Percentiles rank a stretch among this genome's conserved stretches.
These are phyloP conservation scores for Geopemphigus sp. DNA, from an alignment of 1,140 invertebrate species.

Conservation along the genomic window DNA sequence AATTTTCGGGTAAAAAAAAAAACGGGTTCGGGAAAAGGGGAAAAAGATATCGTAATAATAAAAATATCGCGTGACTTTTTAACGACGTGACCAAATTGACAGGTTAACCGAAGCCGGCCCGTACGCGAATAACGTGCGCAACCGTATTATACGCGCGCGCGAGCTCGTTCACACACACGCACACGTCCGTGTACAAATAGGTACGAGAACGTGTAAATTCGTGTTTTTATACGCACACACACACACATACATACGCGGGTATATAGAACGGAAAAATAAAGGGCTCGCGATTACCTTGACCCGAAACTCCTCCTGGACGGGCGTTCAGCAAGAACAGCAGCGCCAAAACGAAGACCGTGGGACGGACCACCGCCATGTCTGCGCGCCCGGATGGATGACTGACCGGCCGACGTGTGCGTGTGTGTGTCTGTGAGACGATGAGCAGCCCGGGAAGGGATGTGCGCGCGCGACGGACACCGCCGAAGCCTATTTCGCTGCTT, in stretches of 20 bases:
- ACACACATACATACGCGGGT: background rate
- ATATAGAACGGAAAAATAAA: background rate
- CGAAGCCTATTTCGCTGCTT: too few species aligned
- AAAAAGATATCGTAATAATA: background rate
- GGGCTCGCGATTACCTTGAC: conserved; percentile 37
- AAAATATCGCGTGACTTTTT: conserved; percentile 49
- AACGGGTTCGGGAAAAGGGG: too few species aligned
- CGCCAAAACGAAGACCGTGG: conserved; percentile 4
- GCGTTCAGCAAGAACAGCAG: conserved; percentile 27
- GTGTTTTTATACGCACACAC: too few species aligned
- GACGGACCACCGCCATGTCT: background rate
- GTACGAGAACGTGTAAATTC: too few species aligned
- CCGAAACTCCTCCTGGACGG: conserved; percentile 41
- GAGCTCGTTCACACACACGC: too few species aligned
- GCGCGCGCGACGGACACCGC: background rate
- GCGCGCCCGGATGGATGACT: too few species aligned
- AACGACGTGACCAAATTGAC: conserved; percentile 45
- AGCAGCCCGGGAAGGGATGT: background rate
- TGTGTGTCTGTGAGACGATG: too few species aligned
- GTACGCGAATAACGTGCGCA: background rate
- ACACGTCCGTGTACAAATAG: too few species aligned
- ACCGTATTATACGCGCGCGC: too few species aligned
- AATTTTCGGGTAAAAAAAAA: background rate
- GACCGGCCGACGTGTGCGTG: too few species aligned
- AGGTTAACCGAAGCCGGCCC: conserved; percentile 33